A percentile compares a stretch with the other conserved stretches of the same genome.
Evolutionary conservation across 2,888 invertebrate species (phyloP).

Genomic region (Venusia cambrica): DNA sequence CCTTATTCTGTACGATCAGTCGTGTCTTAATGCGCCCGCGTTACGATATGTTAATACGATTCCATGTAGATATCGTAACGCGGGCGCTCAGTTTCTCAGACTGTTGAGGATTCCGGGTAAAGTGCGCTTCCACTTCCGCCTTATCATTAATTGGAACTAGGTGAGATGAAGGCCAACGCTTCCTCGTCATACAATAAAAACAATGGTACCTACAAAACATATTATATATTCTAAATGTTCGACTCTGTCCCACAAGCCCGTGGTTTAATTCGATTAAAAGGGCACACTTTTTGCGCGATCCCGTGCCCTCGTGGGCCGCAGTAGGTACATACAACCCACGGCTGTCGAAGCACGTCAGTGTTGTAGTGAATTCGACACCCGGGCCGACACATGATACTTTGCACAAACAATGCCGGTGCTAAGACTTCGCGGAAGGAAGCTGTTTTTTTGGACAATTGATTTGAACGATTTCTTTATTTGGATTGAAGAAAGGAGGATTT

Average conservation of each 20-base stretch:
- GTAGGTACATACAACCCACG: conserved; percentile 30
- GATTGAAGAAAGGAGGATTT: conserved; percentile 4
- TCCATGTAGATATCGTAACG: too few relatives aligned
- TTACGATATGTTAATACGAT: too few relatives aligned
- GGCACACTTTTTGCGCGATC: conserved; percentile 25
- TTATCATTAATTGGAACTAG: too few relatives aligned
- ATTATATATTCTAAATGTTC: neutral
- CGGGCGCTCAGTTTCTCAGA: too few relatives aligned
- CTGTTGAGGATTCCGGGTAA: too few relatives aligned
- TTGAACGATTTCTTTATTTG: conserved; percentile 26
- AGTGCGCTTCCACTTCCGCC: too few relatives aligned
- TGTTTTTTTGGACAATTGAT: conserved; percentile 36
- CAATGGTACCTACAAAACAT: too few relatives aligned
- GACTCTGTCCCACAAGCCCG: conserved; percentile 6
- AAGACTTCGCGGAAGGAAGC: conserved; percentile 65
- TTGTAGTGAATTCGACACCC: conserved; percentile 55
- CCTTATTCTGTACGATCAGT: too few relatives aligned
- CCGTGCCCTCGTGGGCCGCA: conserved; percentile 37
- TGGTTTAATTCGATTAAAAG: conserved; percentile 12
- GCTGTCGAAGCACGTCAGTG: conserved; percentile 36
- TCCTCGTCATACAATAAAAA: too few relatives aligned
- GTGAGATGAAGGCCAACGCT: too few relatives aligned
- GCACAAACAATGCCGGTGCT: conserved; percentile 40
- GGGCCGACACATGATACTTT: conserved; percentile 58
- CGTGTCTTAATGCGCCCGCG: too few relatives aligned